These are phyloP conservation scores for Spheniscus mendiculus DNA, from an alignment of 2,113 vertebrate species.

Conservation along the genomic window DNA sequence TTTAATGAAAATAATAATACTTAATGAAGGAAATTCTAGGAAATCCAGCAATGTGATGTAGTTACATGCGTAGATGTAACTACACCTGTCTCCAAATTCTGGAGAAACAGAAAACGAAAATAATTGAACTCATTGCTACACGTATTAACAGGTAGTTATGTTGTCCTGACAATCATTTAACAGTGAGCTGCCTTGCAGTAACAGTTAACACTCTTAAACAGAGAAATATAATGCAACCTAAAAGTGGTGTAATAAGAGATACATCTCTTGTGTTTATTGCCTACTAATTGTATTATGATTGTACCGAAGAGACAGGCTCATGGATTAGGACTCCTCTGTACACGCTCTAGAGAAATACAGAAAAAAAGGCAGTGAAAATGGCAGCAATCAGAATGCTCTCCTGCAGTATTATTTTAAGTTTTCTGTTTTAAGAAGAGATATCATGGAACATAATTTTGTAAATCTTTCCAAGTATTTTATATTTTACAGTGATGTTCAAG, in stretches of 20 bases:
- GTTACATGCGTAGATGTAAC: not conserved
- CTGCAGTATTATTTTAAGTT: not conserved
- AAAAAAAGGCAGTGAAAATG: not conserved
- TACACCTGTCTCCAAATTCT: not conserved
- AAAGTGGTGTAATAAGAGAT: not conserved
- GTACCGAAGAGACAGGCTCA: not conserved
- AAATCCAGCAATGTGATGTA: not conserved
- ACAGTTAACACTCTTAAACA: not conserved
- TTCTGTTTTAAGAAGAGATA: not conserved
- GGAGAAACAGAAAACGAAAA: constrained; percentile 23
- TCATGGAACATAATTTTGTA: not conserved
- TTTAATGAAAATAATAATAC: constrained; percentile 31
- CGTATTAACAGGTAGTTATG: not conserved
- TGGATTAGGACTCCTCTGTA: not conserved
- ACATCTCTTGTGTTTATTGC: not conserved
- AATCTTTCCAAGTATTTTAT: not conserved
- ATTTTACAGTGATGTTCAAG: not conserved
- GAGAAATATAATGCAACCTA: not conserved
- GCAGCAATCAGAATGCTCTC: not conserved
- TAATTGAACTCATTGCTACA: not conserved
- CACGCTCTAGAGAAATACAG: not conserved
- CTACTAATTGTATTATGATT: not conserved
- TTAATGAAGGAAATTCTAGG: constrained; percentile 24
- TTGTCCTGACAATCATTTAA: not conserved
- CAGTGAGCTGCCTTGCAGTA: not conserved